Conservation (phyloP, 2,797 vertebrate genomes). For the Ctenosaura bakeri region DNA sequence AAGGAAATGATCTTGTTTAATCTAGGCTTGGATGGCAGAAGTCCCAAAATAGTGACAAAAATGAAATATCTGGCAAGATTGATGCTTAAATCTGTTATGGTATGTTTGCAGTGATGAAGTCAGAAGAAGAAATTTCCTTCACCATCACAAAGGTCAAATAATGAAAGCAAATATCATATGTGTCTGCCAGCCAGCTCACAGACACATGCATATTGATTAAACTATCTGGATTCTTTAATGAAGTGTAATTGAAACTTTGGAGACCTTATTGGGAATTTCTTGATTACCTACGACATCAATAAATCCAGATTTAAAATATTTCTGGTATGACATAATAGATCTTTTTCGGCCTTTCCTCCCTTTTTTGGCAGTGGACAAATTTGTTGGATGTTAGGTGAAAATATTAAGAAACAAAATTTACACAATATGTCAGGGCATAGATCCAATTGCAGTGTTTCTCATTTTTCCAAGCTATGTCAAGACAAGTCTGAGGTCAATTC, state of each 20-base stretch:
- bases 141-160: not conserved
- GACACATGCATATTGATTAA: conserved; percentile 5
- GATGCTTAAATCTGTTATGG: not conserved
- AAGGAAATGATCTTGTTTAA: not conserved
- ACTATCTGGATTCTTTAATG: conserved; percentile 2
- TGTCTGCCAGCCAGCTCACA: not conserved
- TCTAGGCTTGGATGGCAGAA: not conserved
- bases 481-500: conserved; percentile 1
- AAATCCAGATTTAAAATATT: conserved; percentile 8
- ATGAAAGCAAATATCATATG: conserved; percentile 13
- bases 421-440: not conserved
- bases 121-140: not conserved
- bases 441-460: not conserved
- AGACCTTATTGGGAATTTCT: not conserved
- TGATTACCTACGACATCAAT: not conserved
- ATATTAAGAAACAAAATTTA: not conserved
- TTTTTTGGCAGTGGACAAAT: not conserved
- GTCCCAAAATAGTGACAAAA: not conserved
- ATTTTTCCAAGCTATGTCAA: not conserved
- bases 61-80: not conserved
- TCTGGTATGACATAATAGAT: not conserved
- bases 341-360: not conserved
- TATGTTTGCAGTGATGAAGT: not conserved
- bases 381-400: not conserved
- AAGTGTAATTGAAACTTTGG: not conserved